These are phyloP conservation scores for Agonopterix alstromeriana DNA, from an alignment of 2,888 invertebrate species.

Conservation along the genomic window DNA sequence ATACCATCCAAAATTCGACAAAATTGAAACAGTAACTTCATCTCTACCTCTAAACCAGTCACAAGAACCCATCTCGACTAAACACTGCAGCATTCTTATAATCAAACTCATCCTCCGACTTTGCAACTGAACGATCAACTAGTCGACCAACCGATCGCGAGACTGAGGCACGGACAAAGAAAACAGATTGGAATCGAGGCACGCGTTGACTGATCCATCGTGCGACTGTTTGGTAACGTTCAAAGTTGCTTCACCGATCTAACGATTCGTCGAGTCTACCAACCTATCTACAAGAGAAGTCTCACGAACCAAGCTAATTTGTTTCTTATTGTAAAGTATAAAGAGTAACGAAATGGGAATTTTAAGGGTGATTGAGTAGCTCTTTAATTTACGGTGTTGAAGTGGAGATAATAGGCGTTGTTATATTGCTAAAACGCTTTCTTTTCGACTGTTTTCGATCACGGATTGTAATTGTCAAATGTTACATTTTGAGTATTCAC, in stretches of 20 bases:
- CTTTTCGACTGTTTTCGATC: conserved; percentile 24
- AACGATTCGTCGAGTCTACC: conserved; percentile 33
- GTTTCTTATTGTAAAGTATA: no score
- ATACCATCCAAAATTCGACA: no score
- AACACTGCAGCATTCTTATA: no score
- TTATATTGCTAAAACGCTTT: conserved; percentile 56
- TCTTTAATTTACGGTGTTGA: conserved; percentile 63
- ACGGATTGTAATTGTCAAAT: no score
- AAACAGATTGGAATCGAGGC: conserved; percentile 56
- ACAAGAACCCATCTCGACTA: no score
- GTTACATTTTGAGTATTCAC: no score
- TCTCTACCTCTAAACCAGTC: no score
- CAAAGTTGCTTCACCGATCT: conserved; percentile 32
- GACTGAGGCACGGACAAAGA: conserved; percentile 57
- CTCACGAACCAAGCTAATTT: no score
- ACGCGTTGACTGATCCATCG: conserved; percentile 26
- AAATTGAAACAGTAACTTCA: no score
- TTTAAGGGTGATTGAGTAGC: conserved; percentile 13
- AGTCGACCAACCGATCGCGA: conserved; percentile 27
- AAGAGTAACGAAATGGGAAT: no score
- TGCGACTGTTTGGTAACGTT: conserved; percentile 10
- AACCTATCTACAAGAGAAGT: conserved; percentile 22
- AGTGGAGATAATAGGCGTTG: conserved; percentile 64
- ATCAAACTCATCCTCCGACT: no score
- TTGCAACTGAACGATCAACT: background rate